phyloP scores from a whole-genome alignment of 2,113 vertebrate species.

The Heterotilapia buettikoferi region DNA sequence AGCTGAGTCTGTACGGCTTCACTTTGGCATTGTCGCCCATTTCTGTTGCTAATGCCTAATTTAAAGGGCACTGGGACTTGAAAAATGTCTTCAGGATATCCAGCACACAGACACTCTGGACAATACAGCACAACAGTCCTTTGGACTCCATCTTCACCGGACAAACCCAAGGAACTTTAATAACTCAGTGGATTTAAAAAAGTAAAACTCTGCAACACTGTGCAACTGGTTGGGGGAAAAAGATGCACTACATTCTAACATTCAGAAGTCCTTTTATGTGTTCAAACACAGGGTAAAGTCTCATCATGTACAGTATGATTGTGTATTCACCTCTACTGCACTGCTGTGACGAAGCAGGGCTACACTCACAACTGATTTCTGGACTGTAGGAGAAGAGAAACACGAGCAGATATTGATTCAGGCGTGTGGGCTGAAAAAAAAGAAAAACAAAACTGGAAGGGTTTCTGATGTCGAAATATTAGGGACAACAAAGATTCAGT shows the following conservation, averaged over 20 bases:
- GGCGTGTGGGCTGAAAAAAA: background rate
- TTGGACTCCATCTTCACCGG: slow-evolving; percentile 6
- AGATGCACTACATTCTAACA: slow-evolving; percentile 44
- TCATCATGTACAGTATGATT: background rate
- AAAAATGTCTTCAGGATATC: slow-evolving; percentile 33
- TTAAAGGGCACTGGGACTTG: background rate
- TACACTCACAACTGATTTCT: background rate
- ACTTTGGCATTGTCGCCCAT: background rate
- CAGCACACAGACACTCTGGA: slow-evolving; percentile 36
- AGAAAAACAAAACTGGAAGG: background rate
- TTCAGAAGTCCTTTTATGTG: background rate
- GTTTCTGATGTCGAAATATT: background rate
- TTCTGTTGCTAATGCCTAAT: background rate
- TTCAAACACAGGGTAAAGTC: slow-evolving; percentile 47
- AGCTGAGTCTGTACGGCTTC: slow-evolving; percentile 11
- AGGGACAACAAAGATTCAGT: background rate
- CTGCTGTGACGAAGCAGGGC: background rate
- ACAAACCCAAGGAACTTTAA: slow-evolving; percentile 19
- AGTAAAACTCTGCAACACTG: slow-evolving; percentile 26
- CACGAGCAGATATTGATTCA: background rate
- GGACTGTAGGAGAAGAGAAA: background rate
- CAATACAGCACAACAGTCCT: slow-evolving; percentile 15
- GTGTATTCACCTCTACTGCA: background rate
- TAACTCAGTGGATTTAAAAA: slow-evolving; percentile 42
- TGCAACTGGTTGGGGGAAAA: slow-evolving; percentile 17